Evolutionary conservation across 1,140 invertebrate genomes (phyloP).

Genomic region (Drosophila jambulina): DNA sequence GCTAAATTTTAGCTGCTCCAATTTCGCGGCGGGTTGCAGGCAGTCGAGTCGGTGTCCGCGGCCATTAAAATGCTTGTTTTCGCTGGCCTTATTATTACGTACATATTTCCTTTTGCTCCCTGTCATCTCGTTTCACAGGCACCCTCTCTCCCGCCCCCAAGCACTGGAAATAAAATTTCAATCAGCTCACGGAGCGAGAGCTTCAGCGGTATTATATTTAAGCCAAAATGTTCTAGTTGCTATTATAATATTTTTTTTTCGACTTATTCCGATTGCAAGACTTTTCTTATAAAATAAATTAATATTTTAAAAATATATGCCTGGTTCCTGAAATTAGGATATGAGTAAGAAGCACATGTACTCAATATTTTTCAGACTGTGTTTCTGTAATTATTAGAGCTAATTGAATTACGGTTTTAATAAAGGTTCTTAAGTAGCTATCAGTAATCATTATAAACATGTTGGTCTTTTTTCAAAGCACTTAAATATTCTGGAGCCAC

Average conservation of each 20-base stretch:
- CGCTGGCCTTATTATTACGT: constrained; percentile 70
- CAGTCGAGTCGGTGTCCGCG: constrained; percentile 41
- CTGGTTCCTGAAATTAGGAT: too few species aligned
- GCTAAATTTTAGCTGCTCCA: constrained; percentile 72
- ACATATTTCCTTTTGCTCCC: constrained; percentile 64
- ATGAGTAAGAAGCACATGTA: too few species aligned
- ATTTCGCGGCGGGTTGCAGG: constrained; percentile 41
- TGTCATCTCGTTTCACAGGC: constrained; percentile 39
- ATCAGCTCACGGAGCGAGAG: not conserved
- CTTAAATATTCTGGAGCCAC: not conserved
- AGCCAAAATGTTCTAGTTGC: not conserved
- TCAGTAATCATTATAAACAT: not conserved
- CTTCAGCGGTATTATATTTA: not conserved
- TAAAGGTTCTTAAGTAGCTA: not conserved
- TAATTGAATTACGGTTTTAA: not conserved
- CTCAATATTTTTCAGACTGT: too few species aligned
- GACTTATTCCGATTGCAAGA: too few species aligned
- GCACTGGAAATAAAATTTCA: constrained; percentile 1
- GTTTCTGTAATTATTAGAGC: too few species aligned
- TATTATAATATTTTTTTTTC: not conserved
- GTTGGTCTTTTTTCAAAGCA: too few species aligned
- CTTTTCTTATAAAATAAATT: too few species aligned
- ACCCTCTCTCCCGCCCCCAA: not conserved
- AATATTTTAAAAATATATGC: too few species aligned
- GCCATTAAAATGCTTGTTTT: constrained; percentile 78